Percentiles rank a stretch among this genome's conserved stretches.
phyloP scores from a whole-genome alignment of 2,888 invertebrate species.

The Shargacucullia verbasci region DNA sequence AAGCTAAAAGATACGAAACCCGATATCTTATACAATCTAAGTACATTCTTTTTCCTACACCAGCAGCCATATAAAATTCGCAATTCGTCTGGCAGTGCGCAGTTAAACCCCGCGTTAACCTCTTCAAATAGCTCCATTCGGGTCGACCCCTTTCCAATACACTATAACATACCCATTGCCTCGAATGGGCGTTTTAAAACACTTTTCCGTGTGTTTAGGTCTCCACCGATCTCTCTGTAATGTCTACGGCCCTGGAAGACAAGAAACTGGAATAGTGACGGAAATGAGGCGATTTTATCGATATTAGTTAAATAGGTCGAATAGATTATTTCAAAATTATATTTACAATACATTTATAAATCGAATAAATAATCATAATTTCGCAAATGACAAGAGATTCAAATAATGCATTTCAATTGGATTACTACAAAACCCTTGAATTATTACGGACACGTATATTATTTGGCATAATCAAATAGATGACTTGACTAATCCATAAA shows the following conservation, averaged over 20 bases:
- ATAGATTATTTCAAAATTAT: no score
- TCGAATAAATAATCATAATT: slow-evolving; percentile 3
- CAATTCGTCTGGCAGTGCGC: slow-evolving; percentile 50
- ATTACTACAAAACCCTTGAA: slow-evolving; percentile 6
- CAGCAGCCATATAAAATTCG: slow-evolving; percentile 46
- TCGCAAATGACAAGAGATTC: slow-evolving; percentile 1
- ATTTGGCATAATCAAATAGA: slow-evolving; percentile 11
- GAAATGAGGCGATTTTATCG: slow-evolving; percentile 14
- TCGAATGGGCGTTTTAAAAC: slow-evolving; percentile 76
- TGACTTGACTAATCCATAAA: slow-evolving; percentile 2
- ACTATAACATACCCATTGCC: slow-evolving; percentile 69
- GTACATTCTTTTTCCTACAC: slow-evolving; percentile 9
- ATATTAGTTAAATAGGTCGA: neutral
- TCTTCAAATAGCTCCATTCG: slow-evolving; percentile 59
- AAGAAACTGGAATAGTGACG: slow-evolving; percentile 33
- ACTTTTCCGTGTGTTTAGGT: slow-evolving; percentile 79
- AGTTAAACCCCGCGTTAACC: slow-evolving; percentile 61
- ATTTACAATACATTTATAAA: slow-evolving; percentile 15
- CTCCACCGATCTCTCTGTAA: slow-evolving; percentile 59
- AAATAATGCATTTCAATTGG: slow-evolving; percentile 12
- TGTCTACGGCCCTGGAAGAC: slow-evolving; percentile 48
- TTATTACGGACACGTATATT: neutral
- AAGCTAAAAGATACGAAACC: neutral
- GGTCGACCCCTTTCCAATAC: slow-evolving; percentile 59
- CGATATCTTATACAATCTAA: neutral